Conservation (phyloP, 2,113 vertebrate species). For the Grammomys surdaster region DNA sequence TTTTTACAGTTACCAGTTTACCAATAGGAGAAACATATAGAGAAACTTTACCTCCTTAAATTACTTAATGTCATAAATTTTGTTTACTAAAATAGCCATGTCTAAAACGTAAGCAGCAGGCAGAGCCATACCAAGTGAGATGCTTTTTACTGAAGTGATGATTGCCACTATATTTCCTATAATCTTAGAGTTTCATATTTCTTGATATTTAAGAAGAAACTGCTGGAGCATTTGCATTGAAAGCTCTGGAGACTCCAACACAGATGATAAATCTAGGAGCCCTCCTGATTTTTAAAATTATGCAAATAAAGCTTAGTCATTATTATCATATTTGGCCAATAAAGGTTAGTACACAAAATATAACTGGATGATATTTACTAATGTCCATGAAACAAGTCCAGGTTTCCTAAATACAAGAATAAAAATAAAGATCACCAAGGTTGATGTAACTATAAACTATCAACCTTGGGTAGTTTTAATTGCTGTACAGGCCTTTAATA, state of each 20-base stretch:
- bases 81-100: conserved; percentile 31
- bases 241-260: not conserved
- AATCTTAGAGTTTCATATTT: not conserved
- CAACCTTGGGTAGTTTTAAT: conserved; percentile 18
- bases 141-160: not conserved
- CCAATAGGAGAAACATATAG: not conserved
- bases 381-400: not conserved
- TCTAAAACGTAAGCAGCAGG: not conserved
- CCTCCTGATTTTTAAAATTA: conserved; percentile 9
- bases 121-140: not conserved
- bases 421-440: not conserved
- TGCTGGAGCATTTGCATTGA: not conserved
- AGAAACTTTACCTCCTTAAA: not conserved
- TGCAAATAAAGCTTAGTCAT: conserved; percentile 6
- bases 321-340: not conserved
- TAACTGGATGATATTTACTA: not conserved
- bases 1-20: not conserved
- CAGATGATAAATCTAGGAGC: not conserved
- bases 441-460: conserved; percentile 15
- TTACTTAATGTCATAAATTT: conserved; percentile 32
- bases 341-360: not conserved
- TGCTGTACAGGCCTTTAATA: not conserved
- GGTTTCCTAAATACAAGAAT: not conserved
- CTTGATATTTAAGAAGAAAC: not conserved
- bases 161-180: not conserved